Evolutionary conservation across 2,888 invertebrate species (phyloP), one percentile per base, ranked within the genome.

Genomic region (Drosophila demipolita): DNA sequence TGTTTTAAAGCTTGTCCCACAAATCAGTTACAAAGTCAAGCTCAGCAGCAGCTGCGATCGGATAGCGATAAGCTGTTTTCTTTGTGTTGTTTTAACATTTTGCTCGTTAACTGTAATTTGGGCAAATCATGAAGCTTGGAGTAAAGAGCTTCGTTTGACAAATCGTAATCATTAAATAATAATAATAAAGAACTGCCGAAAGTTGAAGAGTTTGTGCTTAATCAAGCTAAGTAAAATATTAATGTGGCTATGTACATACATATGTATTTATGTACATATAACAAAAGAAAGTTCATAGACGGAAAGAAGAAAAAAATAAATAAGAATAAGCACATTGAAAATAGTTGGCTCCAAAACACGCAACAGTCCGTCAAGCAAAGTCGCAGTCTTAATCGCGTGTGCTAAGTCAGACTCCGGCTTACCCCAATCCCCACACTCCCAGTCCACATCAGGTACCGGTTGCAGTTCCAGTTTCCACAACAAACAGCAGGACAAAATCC

Each of bases 281-380:
- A 55, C 55, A 55, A 55, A 38, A 38, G 38, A 38, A 38, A 38
- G 29, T n/a, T 38, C n/a, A 29, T 36, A 55, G 36, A 20, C 38
- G n/a, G 29, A 38, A 62, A 17, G 38, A 65, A 68, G 11, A 76
- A 54, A 35, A 65, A 68, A 11, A 76, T 50, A 35, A 65, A 53
- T 45, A 77, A 60, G 66, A 81, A 72, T 66, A 57, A 74, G 71
- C 62, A 82, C 71, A 69, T 70, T 64, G 55, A 78, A 74, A 83
- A 84, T 79, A 78, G 71, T 84, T 87, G 73, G 70, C 84, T 83
- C 66, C 63, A 70, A 79, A 87, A 84, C 89, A 85, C 89, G 85
- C 87, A 87, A 85, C 85, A 85, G 87, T 85, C 87, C 79, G 82
- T 87, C 78, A 76, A 73, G 72, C 70, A 65, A 71, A 79, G 65